Conservation (phyloP, 1,140 invertebrate genomes). For the Maconellicoccus hirsutus region DNA sequence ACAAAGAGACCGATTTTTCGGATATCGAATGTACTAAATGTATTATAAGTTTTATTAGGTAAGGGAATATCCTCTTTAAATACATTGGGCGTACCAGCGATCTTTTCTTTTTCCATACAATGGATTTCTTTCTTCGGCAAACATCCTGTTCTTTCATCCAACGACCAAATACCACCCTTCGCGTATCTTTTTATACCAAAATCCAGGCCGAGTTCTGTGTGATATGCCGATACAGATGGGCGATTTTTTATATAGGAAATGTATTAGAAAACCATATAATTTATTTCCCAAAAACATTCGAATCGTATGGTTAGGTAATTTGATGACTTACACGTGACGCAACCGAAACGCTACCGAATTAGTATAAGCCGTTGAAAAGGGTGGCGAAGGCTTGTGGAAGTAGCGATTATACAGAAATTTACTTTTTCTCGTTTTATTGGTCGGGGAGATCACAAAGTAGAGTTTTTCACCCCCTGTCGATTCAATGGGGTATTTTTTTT, state of each 20-base stretch:
- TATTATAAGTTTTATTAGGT: slow-evolving; percentile 5
- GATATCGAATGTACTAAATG: slow-evolving; percentile 9
- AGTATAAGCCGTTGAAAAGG: not conserved
- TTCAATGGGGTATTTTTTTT: no score
- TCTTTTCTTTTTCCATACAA: not conserved
- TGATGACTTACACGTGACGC: not conserved
- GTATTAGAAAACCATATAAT: not conserved
- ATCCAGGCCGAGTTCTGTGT: no score
- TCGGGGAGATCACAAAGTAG: no score
- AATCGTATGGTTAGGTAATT: not conserved
- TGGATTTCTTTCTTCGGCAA: not conserved
- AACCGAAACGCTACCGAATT: not conserved
- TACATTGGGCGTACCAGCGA: not conserved
- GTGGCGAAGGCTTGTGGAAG: no score
- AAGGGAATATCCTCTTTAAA: not conserved
- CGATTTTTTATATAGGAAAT: not conserved
- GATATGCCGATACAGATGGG: not conserved
- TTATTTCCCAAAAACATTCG: not conserved
- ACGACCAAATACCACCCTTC: not conserved
- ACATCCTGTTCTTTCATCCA: not conserved
- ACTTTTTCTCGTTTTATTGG: no score
- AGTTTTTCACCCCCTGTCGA: no score
- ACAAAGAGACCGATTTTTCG: not conserved
- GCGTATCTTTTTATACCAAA: not conserved
- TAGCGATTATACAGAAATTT: no score